Base-by-base conservation (phyloP, 2,113 vertebrate species). In the Cyprinodon variegatus region DNA sequence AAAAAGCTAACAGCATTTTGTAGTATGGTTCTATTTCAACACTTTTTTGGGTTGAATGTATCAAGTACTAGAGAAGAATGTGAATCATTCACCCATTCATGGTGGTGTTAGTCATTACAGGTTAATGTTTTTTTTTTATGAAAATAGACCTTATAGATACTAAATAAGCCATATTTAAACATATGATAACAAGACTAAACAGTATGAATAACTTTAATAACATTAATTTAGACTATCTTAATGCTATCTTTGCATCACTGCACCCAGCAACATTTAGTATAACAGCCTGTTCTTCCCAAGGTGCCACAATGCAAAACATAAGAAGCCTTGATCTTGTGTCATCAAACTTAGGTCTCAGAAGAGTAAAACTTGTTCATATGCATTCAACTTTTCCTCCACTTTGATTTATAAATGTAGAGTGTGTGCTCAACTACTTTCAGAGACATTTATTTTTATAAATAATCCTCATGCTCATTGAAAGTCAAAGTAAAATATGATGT, bases 391-490 rank as follows among this genome's bases (percentile, higher is more conserved):
- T 71, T 74, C 67, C 43, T 37, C 77, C 72, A 83, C 87, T 90
- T 91, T 93, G 90, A 93, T 90, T 86, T 88, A 73, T 81, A 82
- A 88, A 91, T 88, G 83, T 87, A 87, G 84, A 74, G 70, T 76
- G 88, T 80, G 90, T 77, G 67, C 80, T 84, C 60, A 1, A 77
- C 83, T 89, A 83, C 73, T 82, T 81, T 79, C 73, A 82, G 73
- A 62, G 43, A 17, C 74, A 83, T 80, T 87, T 85, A 88, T 90
- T 88, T 90, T 86, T 86, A 83, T 84, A 89, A 90, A 89, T 84
- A 29, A 37, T 59, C 72, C 61, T 73, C 64, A 65, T 83, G 63
- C 61, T 77, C 66, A 74, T 75, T 66, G 78, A 85, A 72, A 83
- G 70, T 79, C 15, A 4, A 37, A 43, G 3, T 36, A 68, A 83